phyloP scores from a whole-genome alignment of 1,140 invertebrate genomes.

The Drosophila neocordata region DNA sequence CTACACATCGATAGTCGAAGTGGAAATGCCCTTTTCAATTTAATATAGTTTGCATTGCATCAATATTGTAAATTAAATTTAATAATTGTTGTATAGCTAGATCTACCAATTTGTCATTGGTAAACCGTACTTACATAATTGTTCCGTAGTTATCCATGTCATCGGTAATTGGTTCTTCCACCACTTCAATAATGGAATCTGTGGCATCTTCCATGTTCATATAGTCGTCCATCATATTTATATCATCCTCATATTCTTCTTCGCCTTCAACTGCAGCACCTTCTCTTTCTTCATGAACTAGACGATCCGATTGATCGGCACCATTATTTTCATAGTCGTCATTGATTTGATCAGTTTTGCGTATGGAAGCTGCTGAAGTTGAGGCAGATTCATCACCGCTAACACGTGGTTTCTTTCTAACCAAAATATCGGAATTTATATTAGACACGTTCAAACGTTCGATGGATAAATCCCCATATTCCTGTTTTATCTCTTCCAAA shows the following conservation, averaged over 20 bases:
- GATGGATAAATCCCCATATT: conserved; percentile 67
- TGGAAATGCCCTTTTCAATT: not conserved
- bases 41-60: too few species aligned
- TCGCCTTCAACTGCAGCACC: conserved; percentile 6
- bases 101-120: too few species aligned
- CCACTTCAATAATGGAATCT: conserved; percentile 67
- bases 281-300: conserved; percentile 28
- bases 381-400: conserved; percentile 15
- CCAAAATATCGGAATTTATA: conserved; percentile 55
- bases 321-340: conserved; percentile 46
- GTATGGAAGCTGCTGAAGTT: not conserved
- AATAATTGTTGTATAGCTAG: too few species aligned
- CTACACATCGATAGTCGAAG: not conserved
- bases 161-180: conserved; percentile 52
- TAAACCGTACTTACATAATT: conserved; percentile 40
- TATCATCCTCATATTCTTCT: not conserved
- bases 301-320: conserved; percentile 45
- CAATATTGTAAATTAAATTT: too few species aligned
- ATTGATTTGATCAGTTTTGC: not conserved
- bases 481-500: conserved; percentile 66
- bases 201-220: conserved; percentile 53
- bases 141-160: conserved; percentile 55
- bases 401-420: conserved; percentile 60
- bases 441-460: conserved; percentile 66
- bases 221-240: conserved; percentile 13